Percentiles rank a stretch among this genome's conserved stretches.
These are phyloP conservation scores for Pogonus chalceus DNA, from an alignment of 1,140 invertebrate species.

Conservation along the genomic window DNA sequence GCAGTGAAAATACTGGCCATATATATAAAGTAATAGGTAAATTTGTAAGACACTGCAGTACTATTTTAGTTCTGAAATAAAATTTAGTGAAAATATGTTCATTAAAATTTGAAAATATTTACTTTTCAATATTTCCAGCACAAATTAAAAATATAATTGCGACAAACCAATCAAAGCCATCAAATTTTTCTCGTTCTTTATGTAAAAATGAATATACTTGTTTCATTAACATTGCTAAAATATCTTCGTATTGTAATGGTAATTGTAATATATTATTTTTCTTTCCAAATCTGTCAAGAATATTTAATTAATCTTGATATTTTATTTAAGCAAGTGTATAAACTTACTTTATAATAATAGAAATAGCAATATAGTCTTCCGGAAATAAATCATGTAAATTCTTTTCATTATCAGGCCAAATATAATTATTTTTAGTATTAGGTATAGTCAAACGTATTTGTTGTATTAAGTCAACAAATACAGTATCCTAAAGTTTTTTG, in stretches of 20 bases:
- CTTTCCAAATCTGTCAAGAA: slow-evolving; percentile 14
- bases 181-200: slow-evolving; percentile 10
- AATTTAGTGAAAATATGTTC: neutral
- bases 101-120: neutral
- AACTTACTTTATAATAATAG: slow-evolving; percentile 12
- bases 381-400: slow-evolving; percentile 11
- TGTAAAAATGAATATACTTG: slow-evolving; percentile 12
- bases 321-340: neutral
- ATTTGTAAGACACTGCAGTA: slow-evolving; percentile 7
- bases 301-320: neutral
- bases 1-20: slow-evolving; percentile 8
- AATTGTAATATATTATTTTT: slow-evolving; percentile 11
- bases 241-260: slow-evolving; percentile 7
- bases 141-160: slow-evolving; percentile 15
- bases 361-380: slow-evolving; percentile 13
- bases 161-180: slow-evolving; percentile 18
- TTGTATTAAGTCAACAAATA: slow-evolving; percentile 13
- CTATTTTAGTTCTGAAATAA: neutral
- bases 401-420: slow-evolving; percentile 12
- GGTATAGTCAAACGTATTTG: slow-evolving; percentile 11
- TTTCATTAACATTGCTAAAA: slow-evolving; percentile 15
- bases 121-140: slow-evolving; percentile 15
- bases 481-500: slow-evolving; percentile 7
- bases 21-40: slow-evolving; percentile 11
- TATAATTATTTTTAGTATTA: slow-evolving; percentile 10